These are phyloP conservation scores for Andricus quercusramuli DNA, from an alignment of 2,888 invertebrate genomes.

Conservation along the genomic window DNA sequence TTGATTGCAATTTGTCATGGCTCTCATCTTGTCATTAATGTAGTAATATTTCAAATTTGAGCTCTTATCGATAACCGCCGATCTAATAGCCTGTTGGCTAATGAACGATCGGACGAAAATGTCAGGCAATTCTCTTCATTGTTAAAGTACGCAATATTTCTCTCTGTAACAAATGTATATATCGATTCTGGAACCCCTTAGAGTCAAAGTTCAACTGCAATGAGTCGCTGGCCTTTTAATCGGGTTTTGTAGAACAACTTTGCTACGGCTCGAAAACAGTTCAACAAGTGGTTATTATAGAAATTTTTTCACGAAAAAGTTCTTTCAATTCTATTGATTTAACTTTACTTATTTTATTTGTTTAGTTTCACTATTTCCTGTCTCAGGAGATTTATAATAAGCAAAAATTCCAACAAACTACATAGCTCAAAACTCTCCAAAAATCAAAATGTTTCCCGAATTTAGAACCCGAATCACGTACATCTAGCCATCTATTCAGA, in stretches of 20 bases:
- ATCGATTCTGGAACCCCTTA: slow-evolving; percentile 1
- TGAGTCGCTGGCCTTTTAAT: slow-evolving; percentile 36
- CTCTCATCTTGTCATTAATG: background rate
- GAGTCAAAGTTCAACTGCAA: background rate
- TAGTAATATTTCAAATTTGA: slow-evolving; percentile 17
- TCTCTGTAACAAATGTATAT: slow-evolving; percentile 1
- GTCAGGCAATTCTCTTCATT: slow-evolving; percentile 14
- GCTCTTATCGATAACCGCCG: slow-evolving; percentile 20
- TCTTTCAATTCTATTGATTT: too few relatives aligned
- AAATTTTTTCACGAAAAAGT: background rate
- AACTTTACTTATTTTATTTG: background rate
- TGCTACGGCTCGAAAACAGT: slow-evolving; percentile 6
- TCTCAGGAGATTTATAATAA: background rate
- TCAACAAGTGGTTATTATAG: background rate
- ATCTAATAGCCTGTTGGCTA: slow-evolving; percentile 38
- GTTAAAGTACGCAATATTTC: slow-evolving; percentile 42
- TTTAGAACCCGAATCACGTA: too few relatives aligned
- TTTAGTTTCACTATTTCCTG: background rate
- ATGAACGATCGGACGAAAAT: slow-evolving; percentile 35
- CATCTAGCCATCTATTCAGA: too few relatives aligned
- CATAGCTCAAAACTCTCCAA: background rate
- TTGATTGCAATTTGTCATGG: background rate
- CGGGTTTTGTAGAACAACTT: background rate
- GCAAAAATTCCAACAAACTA: background rate
- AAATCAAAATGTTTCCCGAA: too few relatives aligned